Conservation (phyloP, 2,888 invertebrate species). For the Hemithea aestivaria region DNA sequence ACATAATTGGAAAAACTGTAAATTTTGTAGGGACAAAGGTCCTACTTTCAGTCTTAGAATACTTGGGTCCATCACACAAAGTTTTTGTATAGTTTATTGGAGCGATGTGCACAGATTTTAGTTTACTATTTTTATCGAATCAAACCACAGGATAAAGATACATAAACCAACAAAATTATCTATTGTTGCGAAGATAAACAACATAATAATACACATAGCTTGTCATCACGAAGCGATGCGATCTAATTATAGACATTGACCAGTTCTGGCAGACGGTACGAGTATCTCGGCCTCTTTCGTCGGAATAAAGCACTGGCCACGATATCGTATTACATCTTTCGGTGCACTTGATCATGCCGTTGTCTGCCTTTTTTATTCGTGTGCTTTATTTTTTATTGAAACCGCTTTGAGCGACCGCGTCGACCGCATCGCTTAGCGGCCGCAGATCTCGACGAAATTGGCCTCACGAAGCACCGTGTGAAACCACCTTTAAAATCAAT, state of each 20-base stretch:
- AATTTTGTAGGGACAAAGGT: too few relatives aligned
- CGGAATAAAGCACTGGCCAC: slow-evolving; percentile 56
- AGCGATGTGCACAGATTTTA: too few relatives aligned
- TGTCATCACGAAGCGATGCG: slow-evolving; percentile 40
- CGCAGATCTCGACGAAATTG: slow-evolving; percentile 45
- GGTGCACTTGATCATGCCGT: slow-evolving; percentile 73
- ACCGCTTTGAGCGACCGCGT: slow-evolving; percentile 59
- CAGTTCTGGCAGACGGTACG: slow-evolving; percentile 26
- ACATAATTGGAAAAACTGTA: too few relatives aligned
- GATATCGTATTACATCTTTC: slow-evolving; percentile 71
- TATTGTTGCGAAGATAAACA: slow-evolving; percentile 22
- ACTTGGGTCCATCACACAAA: too few relatives aligned
- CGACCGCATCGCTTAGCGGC: slow-evolving; percentile 62
- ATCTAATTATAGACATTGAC: slow-evolving; percentile 60
- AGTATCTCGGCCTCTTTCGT: slow-evolving; percentile 26
- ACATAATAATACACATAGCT: slow-evolving; percentile 13
- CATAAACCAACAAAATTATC: slow-evolving; percentile 29
- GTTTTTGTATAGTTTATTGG: too few relatives aligned
- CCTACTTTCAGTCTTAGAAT: too few relatives aligned
- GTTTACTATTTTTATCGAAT: too few relatives aligned
- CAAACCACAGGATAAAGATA: too few relatives aligned
- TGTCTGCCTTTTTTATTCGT: slow-evolving; percentile 65
- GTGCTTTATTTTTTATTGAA: slow-evolving; percentile 53
- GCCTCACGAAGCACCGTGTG: slow-evolving; percentile 37
- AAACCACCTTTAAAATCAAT: slow-evolving; percentile 53